These are phyloP conservation scores for Ceryle rudis DNA, from an alignment of 2,797 vertebrate genomes.

Conservation along the genomic window DNA sequence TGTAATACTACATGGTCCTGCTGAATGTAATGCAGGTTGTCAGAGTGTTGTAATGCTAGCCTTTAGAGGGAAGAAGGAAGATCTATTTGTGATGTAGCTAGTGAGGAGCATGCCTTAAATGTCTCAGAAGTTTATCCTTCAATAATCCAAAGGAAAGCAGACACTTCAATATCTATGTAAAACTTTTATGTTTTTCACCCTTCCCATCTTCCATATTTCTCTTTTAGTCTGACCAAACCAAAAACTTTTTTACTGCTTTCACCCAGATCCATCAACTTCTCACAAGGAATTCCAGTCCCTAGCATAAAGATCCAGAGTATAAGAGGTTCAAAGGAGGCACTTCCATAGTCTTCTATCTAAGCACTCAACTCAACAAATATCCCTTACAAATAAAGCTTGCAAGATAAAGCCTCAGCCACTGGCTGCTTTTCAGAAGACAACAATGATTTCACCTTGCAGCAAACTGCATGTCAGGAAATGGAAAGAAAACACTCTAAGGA, in stretches of 20 bases:
- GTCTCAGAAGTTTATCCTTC: neutral
- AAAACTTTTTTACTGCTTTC: neutral
- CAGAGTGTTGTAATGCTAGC: neutral
- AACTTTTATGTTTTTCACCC: neutral
- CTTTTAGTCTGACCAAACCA: neutral
- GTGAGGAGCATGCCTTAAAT: neutral
- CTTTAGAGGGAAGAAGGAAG: neutral
- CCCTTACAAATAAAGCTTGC: neutral
- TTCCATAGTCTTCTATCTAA: neutral
- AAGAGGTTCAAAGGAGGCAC: neutral
- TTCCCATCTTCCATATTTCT: neutral
- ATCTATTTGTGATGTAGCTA: neutral
- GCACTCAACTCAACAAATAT: rapidly evolving
- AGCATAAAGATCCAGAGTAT: neutral
- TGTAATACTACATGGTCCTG: neutral
- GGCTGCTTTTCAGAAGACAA: neutral
- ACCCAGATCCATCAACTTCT: neutral
- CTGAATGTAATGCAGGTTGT: neutral
- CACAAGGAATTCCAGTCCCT: neutral
- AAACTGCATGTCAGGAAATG: neutral
- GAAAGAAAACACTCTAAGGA: neutral
- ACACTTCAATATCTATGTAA: neutral
- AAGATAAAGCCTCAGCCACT: neutral
- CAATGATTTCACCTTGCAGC: neutral
- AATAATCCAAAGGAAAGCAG: neutral